Conservation (phyloP, 2,888 invertebrate species). For the Meghimatium bilineatum region DNA sequence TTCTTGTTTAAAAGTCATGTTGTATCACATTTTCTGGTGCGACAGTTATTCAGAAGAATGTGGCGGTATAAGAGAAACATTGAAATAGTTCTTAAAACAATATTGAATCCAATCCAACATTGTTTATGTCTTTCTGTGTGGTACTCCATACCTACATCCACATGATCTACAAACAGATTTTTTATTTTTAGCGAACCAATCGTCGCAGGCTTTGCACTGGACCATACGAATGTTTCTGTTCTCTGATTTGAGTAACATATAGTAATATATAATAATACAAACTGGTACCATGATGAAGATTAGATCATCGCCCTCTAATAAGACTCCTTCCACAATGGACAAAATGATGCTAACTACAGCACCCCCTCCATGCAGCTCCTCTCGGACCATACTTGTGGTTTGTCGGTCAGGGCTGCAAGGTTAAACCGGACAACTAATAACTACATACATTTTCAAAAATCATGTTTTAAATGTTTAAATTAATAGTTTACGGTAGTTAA, state of each 20-base stretch:
- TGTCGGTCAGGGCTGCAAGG: not conserved
- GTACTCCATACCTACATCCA: not conserved
- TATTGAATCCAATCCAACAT: too few species aligned
- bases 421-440: not conserved
- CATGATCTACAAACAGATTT: not conserved
- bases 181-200: not conserved
- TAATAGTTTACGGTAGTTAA: too few species aligned
- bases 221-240: not conserved
- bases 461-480: too few species aligned
- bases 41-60: too few species aligned
- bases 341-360: not conserved
- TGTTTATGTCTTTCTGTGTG: not conserved
- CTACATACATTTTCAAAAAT: not conserved
- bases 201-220: not conserved
- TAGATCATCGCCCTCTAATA: slow-evolving; percentile 18
- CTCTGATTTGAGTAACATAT: not conserved
- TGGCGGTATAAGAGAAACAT: too few species aligned
- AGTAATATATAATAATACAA: not conserved
- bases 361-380: not conserved
- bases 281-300: not conserved
- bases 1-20: too few species aligned
- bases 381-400: not conserved
- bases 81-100: too few species aligned
- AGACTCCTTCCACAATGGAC: not conserved
- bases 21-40: too few species aligned